Evolutionary conservation across 1,140 invertebrate species (phyloP).

Genomic region (Uloborus diversus): DNA sequence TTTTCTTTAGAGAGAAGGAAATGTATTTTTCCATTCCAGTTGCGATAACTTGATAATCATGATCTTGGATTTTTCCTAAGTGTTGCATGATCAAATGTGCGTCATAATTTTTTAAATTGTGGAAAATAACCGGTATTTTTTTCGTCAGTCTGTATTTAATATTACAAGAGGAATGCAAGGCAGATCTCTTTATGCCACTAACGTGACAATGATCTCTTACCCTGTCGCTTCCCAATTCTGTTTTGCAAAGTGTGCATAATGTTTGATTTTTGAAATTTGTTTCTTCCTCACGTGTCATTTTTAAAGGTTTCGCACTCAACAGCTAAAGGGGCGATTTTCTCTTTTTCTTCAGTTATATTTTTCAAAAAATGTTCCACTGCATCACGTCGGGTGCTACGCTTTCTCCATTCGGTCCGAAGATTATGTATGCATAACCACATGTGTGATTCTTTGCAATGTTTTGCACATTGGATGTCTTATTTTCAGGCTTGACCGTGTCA

Average conservation of each 20-base stretch:
- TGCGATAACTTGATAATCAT: background rate
- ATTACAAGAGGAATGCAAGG: too few relatives aligned
- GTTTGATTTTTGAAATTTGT: background rate
- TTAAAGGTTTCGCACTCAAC: background rate
- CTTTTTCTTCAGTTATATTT: background rate
- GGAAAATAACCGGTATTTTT: too few relatives aligned
- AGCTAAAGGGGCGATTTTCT: background rate
- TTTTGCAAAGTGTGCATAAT: background rate
- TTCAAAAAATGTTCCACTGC: background rate
- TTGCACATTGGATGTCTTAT: background rate
- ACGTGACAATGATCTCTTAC: constrained; percentile 12
- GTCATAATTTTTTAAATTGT: too few relatives aligned
- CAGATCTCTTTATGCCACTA: background rate
- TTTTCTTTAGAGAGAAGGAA: background rate
- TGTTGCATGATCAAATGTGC: too few relatives aligned
- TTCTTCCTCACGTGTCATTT: background rate
- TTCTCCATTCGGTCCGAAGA: background rate
- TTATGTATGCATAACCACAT: background rate
- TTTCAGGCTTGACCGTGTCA: background rate
- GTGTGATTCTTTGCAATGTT: background rate
- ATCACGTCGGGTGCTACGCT: background rate
- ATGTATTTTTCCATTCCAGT: background rate
- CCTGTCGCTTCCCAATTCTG: background rate
- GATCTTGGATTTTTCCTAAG: too few relatives aligned
- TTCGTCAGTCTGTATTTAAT: too few relatives aligned